Evolutionary conservation across 1,140 invertebrate genomes (phyloP).

Genomic region (Luehdorfia chinensis): DNA sequence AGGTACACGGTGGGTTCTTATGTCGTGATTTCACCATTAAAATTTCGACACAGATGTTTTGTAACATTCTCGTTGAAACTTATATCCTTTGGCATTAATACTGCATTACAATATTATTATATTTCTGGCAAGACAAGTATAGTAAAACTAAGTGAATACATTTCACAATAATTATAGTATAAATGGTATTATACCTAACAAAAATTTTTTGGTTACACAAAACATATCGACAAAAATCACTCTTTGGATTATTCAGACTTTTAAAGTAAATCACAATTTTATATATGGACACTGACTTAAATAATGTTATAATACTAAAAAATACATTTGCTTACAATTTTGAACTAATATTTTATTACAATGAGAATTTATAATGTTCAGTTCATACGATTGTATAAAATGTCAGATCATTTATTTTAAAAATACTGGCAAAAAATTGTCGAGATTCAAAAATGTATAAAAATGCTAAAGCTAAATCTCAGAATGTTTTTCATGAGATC

Average conservation of each 20-base stretch:
- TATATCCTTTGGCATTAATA: slow-evolving; percentile 9
- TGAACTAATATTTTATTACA: slow-evolving; percentile 6
- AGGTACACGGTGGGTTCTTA: background rate
- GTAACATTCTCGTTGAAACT: background rate
- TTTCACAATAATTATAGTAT: slow-evolving; percentile 7
- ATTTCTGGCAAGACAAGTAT: slow-evolving; percentile 2
- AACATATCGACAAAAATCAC: slow-evolving; percentile 39
- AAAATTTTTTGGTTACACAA: slow-evolving; percentile 24
- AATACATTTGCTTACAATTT: slow-evolving; percentile 2
- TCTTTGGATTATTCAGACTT: slow-evolving; percentile 72
- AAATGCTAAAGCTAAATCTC: slow-evolving; percentile 6
- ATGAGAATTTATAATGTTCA: slow-evolving; percentile 12
- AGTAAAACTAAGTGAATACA: slow-evolving; percentile 2
- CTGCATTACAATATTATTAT: slow-evolving; percentile 1
- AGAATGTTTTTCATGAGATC: slow-evolving; percentile 26
- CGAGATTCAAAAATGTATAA: slow-evolving; percentile 22
- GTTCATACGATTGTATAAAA: background rate
- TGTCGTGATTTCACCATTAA: background rate
- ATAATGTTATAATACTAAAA: slow-evolving; percentile 23
- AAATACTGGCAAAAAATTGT: background rate
- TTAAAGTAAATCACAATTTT: slow-evolving; percentile 53
- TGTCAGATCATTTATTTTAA: slow-evolving; percentile 6
- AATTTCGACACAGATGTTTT: background rate
- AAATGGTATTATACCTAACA: slow-evolving; percentile 25
- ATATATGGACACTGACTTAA: slow-evolving; percentile 25